Evolutionary conservation across 2,797 vertebrate genomes (phyloP).

Genomic region (Fistularia tabacaria): DNA sequence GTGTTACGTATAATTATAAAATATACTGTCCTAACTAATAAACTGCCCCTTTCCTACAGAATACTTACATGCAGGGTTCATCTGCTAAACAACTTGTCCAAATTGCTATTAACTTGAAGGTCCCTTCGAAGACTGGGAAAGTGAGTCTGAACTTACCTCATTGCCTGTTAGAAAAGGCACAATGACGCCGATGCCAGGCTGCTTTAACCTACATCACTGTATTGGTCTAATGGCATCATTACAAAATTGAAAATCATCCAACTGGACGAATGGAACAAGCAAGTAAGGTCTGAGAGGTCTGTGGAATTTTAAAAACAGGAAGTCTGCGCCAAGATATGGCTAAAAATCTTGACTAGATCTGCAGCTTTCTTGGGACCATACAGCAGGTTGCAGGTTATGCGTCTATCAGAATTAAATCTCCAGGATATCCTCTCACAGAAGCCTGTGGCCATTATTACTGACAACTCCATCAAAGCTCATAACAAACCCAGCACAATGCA

Average conservation of each 20-base stretch:
- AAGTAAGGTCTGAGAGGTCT: background rate
- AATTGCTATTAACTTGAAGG: too few relatives aligned
- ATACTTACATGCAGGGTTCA: too few relatives aligned
- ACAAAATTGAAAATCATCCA: background rate
- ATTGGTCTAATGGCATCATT: background rate
- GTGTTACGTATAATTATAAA: background rate
- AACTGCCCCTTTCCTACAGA: too few relatives aligned
- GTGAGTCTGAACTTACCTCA: too few relatives aligned
- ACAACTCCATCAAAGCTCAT: conserved; percentile 14
- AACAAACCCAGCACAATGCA: conserved; percentile 23
- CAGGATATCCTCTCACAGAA: conserved; percentile 43
- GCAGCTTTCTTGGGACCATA: conserved; percentile 22
- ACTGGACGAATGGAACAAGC: too few relatives aligned
- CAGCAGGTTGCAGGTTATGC: conserved; percentile 6
- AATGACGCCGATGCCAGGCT: background rate
- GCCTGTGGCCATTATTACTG: conserved; percentile 26
- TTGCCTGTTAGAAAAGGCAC: background rate
- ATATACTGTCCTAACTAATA: too few relatives aligned
- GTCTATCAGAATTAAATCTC: conserved; percentile 33
- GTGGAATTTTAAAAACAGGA: conserved; percentile 22
- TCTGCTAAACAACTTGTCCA: too few relatives aligned
- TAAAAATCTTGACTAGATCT: conserved; percentile 20
- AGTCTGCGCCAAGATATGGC: conserved; percentile 14
- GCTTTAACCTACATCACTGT: background rate
- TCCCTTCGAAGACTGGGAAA: too few relatives aligned